Base-by-base conservation (phyloP, 1,140 invertebrate species). In the Drosophila busckii region DNA sequence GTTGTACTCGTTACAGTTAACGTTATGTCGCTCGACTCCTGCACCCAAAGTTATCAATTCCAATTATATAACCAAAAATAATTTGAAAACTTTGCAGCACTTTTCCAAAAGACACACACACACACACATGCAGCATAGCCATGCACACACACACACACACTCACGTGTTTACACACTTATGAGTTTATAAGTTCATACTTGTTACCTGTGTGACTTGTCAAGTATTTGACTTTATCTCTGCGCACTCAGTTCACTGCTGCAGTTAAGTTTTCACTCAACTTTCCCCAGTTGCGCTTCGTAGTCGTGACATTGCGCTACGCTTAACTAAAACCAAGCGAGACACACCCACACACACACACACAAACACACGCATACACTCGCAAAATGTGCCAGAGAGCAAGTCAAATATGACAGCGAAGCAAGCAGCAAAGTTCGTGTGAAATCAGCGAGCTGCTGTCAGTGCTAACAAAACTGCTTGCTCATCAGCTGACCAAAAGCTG, bases 21-120 rank as follows among this genome's bases (percentile, higher is more conserved):
- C 38, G 38, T 13, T 20, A 17, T 8, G 31, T 19, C 28, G 29
- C 46, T 41, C 32, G 44, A 48, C 50, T 66, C 46, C 26, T 54
- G 42, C 42, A 58, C 64, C 60, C 70, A 80, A 80, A 80, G 75
- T 80, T 80, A 80, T 80, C 75, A 80, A 80, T 80, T 82, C 75
- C 75, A 80, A 80, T 80, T 80, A 80, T 82, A 71, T 83, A 80
- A 80, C 75, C 75, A 80, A 80, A 80, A 80, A 80, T 80, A 80
- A 80, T 80, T 80, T 80, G 75, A 80, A 80, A 80, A 80, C 75
- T 80, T 80, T 82, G 45, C 71, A 58, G 73, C 67, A 80, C 71
- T 78, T 61, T 67, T 46, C 68, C 52, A 68, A 78, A 71, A 55
- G 73, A 70, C 70, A 52, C 66, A 66, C 68, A 64, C 52, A 56